Evolutionary conservation across 2,888 invertebrate species (phyloP).

Genomic region (Rutpela maculata): DNA sequence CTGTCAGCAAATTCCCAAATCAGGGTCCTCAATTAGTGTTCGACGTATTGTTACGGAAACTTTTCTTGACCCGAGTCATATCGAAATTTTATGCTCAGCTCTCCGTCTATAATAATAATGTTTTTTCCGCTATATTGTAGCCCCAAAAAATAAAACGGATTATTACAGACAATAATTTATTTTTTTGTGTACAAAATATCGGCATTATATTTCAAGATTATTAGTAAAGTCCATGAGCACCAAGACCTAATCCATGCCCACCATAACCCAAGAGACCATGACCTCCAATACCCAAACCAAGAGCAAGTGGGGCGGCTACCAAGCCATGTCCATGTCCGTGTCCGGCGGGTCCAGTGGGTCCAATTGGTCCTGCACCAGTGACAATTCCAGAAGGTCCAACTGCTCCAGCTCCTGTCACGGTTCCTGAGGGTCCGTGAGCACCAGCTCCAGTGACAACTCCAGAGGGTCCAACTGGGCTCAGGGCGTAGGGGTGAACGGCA

Average conservation of each 20-base stretch:
- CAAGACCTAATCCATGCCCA: conserved; percentile 13
- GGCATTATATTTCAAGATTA: background rate
- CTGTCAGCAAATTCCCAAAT: no score
- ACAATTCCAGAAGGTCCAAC: conserved; percentile 8
- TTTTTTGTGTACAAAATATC: background rate
- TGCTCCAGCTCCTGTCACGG: conserved; percentile 28
- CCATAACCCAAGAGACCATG: conserved; percentile 27
- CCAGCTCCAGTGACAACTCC: conserved; percentile 54
- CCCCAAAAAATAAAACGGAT: background rate
- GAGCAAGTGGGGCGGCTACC: conserved; percentile 39
- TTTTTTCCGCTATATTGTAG: no score
- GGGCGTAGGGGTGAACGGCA: background rate
- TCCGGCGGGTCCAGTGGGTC: conserved; percentile 5
- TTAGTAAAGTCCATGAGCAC: conserved; percentile 1
- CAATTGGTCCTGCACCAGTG: conserved; percentile 14
- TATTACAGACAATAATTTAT: background rate
- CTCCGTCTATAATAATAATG: no score
- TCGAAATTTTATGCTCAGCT: no score
- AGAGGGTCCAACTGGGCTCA: conserved; percentile 45
- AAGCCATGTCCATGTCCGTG: conserved; percentile 31
- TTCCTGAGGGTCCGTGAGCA: conserved; percentile 54
- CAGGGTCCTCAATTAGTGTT: no score
- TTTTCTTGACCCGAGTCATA: no score
- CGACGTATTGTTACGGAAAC: no score
- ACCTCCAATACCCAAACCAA: conserved; percentile 25